These are phyloP conservation scores for Amorpha juglandis DNA, from an alignment of 2,888 invertebrate genomes.

Conservation along the genomic window DNA sequence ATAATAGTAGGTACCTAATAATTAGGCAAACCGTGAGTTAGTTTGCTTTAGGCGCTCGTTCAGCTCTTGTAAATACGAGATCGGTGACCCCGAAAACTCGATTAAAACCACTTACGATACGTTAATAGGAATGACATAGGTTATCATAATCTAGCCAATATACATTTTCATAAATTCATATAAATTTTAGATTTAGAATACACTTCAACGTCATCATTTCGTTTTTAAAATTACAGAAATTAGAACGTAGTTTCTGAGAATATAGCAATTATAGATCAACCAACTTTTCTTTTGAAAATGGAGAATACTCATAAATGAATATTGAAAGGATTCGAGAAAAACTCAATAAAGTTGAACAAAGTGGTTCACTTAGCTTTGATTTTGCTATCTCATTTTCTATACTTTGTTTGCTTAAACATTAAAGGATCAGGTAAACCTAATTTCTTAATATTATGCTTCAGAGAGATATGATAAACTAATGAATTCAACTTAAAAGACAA, in stretches of 20 bases:
- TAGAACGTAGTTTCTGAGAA: background rate
- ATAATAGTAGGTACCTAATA: no score
- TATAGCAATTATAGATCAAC: background rate
- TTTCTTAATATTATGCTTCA: no score
- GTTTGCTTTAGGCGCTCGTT: no score
- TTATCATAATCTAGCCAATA: no score
- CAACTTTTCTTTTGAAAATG: slow-evolving; percentile 1
- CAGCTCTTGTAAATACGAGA: no score
- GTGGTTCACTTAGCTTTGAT: background rate
- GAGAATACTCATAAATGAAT: background rate
- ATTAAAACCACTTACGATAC: no score
- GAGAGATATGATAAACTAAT: background rate
- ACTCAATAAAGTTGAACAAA: background rate
- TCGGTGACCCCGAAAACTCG: no score
- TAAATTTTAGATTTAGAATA: background rate
- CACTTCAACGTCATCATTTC: background rate
- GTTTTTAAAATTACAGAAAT: slow-evolving; percentile 1
- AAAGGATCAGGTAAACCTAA: no score
- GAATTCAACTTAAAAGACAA: slow-evolving; percentile 1
- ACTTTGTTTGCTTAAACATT: background rate
- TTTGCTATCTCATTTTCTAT: background rate
- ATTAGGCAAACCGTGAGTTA: no score
- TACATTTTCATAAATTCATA: background rate
- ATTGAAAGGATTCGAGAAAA: slow-evolving; percentile 14
- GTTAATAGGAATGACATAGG: no score